Conservation (phyloP, 1,140 invertebrate species). For the Chrysomallon squamiferum region DNA sequence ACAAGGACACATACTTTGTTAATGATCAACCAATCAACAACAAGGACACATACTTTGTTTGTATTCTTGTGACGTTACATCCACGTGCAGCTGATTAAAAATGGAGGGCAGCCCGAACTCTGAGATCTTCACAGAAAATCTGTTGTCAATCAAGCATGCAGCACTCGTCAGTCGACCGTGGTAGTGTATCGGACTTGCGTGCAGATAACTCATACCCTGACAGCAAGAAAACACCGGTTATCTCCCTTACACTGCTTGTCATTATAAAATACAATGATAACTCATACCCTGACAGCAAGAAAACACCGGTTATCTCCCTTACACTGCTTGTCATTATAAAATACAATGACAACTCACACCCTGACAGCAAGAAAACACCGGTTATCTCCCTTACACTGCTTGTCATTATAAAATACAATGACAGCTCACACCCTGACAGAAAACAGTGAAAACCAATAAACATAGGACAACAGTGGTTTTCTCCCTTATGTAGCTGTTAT, state of each 20-base stretch:
- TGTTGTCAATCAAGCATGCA: constrained; percentile 86
- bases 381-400: too few species aligned
- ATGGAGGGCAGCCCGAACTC: constrained; percentile 83
- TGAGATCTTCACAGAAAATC: constrained; percentile 91
- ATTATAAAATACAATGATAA: too few species aligned
- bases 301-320: neutral
- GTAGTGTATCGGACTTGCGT: constrained; percentile 76
- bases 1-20: neutral
- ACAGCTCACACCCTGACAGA: constrained; percentile 85
- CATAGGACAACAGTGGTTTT: too few species aligned
- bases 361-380: constrained; percentile 63
- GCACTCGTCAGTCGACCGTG: constrained; percentile 96
- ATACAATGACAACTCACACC: constrained; percentile 93
- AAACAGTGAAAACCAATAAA: neutral
- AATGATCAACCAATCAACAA: neutral
- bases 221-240: neutral
- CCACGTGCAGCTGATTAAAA: constrained; percentile 5
- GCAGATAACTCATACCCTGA: constrained; percentile 92
- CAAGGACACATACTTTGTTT: constrained; percentile 9
- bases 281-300: constrained; percentile 79
- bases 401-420: too few species aligned
- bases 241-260: too few species aligned
- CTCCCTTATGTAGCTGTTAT: too few species aligned
- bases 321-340: too few species aligned
- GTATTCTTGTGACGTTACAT: constrained; percentile 14